Percentiles rank a stretch among this genome's conserved stretches.
These are phyloP conservation scores for Entelurus aequoreus DNA, from an alignment of 2,113 vertebrate genomes.

Conservation along the genomic window DNA sequence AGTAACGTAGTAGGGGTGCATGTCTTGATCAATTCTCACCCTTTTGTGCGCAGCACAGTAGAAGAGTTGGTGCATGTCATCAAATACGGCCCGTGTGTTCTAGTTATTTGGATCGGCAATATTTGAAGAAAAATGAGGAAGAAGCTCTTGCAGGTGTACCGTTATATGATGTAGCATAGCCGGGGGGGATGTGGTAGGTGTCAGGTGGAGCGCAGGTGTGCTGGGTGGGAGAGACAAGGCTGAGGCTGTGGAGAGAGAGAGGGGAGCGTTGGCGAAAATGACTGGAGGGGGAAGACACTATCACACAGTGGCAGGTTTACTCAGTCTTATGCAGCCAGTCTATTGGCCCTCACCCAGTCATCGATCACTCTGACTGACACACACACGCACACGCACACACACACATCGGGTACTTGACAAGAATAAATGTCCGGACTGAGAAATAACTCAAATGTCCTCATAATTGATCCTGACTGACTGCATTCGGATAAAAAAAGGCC, in stretches of 20 bases:
- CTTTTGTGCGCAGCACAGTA: too few relatives aligned
- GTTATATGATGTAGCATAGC: slow-evolving; percentile 9
- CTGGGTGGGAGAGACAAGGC: slow-evolving; percentile 3
- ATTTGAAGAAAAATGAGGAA: too few relatives aligned
- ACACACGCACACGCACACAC: slow-evolving; percentile 8
- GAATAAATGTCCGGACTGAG: slow-evolving; percentile 1
- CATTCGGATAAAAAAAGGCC: slow-evolving; percentile 41
- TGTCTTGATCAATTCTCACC: too few relatives aligned
- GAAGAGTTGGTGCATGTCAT: too few relatives aligned
- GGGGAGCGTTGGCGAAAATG: slow-evolving; percentile 10
- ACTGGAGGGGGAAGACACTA: slow-evolving; percentile 24
- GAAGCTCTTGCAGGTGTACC: too few relatives aligned
- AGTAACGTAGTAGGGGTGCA: too few relatives aligned
- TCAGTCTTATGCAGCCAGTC: slow-evolving; percentile 36
- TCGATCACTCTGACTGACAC: slow-evolving; percentile 6
- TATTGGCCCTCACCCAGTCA: slow-evolving; percentile 21
- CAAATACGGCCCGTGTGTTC: too few relatives aligned
- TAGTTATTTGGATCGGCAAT: too few relatives aligned
- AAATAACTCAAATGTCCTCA: slow-evolving; percentile 41
- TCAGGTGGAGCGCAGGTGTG: slow-evolving; percentile 23
- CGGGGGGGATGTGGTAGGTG: slow-evolving; percentile 20
- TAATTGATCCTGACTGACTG: slow-evolving; percentile 41
- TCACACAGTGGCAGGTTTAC: slow-evolving; percentile 42
- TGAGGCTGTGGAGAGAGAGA: slow-evolving; percentile 28
- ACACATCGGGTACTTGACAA: slow-evolving; percentile 39